Conservation (phyloP, 35 echinoderm and acorn worm genomes). For the Stichopus chloronotus region DNA sequence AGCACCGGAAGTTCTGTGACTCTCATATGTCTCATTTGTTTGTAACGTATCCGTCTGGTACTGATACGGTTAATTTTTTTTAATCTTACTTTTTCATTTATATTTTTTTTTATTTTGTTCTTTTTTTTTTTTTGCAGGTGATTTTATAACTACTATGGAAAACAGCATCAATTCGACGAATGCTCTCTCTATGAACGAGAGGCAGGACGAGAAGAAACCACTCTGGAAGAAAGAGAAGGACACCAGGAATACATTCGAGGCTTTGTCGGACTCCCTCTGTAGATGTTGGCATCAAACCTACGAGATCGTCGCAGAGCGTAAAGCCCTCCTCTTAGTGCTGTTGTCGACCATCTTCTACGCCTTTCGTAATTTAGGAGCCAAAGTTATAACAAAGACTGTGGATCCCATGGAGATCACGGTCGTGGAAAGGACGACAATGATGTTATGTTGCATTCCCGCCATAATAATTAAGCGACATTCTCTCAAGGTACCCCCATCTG, state of each 20-base stretch:
- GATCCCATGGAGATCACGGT: constrained; percentile 44
- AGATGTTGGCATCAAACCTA: constrained; percentile 10
- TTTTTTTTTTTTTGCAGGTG: not conserved
- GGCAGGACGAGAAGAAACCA: constrained; percentile 33
- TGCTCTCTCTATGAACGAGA: constrained; percentile 37
- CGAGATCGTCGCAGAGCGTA: not conserved
- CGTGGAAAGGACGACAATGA: constrained; percentile 37
- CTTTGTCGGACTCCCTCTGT: not conserved
- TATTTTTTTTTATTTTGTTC: not conserved
- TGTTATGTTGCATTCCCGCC: constrained; percentile 33
- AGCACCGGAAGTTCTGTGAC: too few species aligned
- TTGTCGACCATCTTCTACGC: constrained; percentile 45
- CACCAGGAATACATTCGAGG: not conserved
- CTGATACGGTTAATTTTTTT: too few species aligned
- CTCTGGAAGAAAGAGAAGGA: constrained; percentile 55
- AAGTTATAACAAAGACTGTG: constrained; percentile 27
- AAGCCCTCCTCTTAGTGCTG: constrained; percentile 31
- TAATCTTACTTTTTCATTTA: not conserved
- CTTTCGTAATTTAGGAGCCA: constrained; percentile 48
- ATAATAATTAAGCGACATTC: constrained; percentile 23
- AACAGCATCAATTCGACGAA: constrained; percentile 27
- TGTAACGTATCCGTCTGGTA: too few species aligned
- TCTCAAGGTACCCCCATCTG: not conserved
- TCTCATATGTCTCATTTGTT: too few species aligned
- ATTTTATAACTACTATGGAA: not conserved